phyloP scores from a whole-genome alignment of 2,888 invertebrate species.

The Tipula lateralis region DNA sequence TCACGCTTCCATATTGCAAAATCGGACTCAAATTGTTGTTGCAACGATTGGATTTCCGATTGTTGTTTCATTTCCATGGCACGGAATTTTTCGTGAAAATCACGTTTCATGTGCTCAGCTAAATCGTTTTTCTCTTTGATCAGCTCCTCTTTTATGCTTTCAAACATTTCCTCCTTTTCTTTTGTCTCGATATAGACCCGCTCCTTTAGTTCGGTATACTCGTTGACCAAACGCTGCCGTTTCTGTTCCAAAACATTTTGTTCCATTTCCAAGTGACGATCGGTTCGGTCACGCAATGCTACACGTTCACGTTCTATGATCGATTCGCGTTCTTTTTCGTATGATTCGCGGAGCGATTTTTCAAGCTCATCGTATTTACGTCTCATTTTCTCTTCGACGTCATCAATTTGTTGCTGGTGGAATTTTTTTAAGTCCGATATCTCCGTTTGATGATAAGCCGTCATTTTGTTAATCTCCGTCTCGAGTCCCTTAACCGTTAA shows the following conservation, averaged over 20 bases:
- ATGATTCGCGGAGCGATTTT: conserved; percentile 56
- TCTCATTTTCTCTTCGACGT: conserved; percentile 63
- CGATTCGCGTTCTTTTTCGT: conserved; percentile 59
- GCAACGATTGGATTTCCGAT: conserved; percentile 55
- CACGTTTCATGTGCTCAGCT: conserved; percentile 50
- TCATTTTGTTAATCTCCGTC: conserved; percentile 75
- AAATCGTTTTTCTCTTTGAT: conserved; percentile 50
- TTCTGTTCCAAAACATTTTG: conserved; percentile 55
- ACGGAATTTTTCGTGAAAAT: conserved; percentile 52
- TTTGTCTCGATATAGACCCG: conserved; percentile 47
- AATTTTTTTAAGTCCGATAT: conserved; percentile 51
- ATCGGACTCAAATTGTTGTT: conserved; percentile 59
- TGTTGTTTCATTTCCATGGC: conserved; percentile 49
- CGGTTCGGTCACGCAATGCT: conserved; percentile 53
- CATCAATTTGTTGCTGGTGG: conserved; percentile 63
- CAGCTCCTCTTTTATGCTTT: conserved; percentile 46
- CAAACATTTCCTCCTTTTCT: conserved; percentile 49
- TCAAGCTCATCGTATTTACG: conserved; percentile 59
- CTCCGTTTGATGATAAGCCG: conserved; percentile 64
- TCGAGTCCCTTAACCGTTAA: conserved; percentile 83
- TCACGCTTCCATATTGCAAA: conserved; percentile 57
- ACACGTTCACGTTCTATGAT: conserved; percentile 58
- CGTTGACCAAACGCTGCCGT: conserved; percentile 51
- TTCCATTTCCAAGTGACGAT: conserved; percentile 54
- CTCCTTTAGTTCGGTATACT: conserved; percentile 50